Evolutionary conservation across 2,113 vertebrate species (phyloP).

Genomic region (Otis tarda): DNA sequence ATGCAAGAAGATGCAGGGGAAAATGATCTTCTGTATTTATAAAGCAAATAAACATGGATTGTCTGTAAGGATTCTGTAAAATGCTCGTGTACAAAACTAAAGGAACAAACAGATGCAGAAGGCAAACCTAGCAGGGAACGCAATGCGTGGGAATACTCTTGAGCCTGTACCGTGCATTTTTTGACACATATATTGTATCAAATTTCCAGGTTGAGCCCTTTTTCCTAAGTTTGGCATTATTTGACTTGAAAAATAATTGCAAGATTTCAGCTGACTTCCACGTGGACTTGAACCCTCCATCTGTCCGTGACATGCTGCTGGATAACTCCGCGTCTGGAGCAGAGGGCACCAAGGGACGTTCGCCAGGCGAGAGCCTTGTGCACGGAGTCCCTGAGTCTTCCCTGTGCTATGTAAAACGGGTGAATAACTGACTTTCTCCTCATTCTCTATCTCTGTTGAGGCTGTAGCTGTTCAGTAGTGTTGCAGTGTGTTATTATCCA

Average conservation of each 20-base stretch:
- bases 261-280: conserved; percentile 98
- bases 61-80: background rate
- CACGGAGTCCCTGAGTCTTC: conserved; percentile 83
- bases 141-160: background rate
- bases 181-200: background rate
- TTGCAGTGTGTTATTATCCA: accelerated
- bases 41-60: background rate
- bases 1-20: background rate
- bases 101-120: background rate
- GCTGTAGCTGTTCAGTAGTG: background rate
- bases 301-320: conserved; percentile 88
- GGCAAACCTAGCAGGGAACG: background rate
- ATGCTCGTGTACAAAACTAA: background rate
- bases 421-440: conserved; percentile 35
- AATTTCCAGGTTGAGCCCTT: conserved; percentile 92
- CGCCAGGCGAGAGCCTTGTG: conserved; percentile 63
- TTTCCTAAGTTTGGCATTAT: conserved; percentile 92
- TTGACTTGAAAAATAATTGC: conserved; percentile 90
- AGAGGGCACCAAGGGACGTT: background rate
- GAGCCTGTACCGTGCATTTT: background rate
- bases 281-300: conserved; percentile 86
- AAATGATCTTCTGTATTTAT: background rate
- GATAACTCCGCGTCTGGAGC: conserved; percentile 2
- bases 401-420: conserved; percentile 85
- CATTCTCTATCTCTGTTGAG: background rate